Base-by-base conservation (phyloP, 2,113 vertebrate genomes). In the Anoura caudifer region DNA sequence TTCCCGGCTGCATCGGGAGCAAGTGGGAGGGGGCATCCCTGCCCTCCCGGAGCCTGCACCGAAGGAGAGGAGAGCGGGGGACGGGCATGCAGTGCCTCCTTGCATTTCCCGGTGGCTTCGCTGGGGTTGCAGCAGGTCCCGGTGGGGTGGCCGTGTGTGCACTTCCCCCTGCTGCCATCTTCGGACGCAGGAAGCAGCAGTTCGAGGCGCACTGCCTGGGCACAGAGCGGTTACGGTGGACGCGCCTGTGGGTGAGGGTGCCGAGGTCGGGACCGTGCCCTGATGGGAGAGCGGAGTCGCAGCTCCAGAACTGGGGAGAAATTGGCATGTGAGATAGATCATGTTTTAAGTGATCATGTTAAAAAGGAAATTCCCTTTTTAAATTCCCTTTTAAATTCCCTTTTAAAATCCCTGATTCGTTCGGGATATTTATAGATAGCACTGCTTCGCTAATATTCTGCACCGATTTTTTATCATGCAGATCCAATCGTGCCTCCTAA, bases 251-350 rank as follows among this genome's bases (percentile, higher is more conserved):
- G 26, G 2, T 47, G 56, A 36, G 31, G 47, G 10, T 72, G 36
- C 33, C 0, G 2, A 0, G 43, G 1, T 31, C 20, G 43, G 45
- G 14, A 4, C 16, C 36, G 0, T 15, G 9, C 31, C 2, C 0
- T 56, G 69, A 43, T 28, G 26, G 80, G 43, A 84, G 70, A 38
- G 26, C 61, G 11, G 6, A 50, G 11, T 4, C 50, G 54, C 28
- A 63, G 2, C 54, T 81, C 15, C 22, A 63, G 56, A 76, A 47
- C 79, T 28, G n/a, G n/a, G 28, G 43, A 11, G 79, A 63, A 13
- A 15, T 54, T 24, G 41, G 16, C 38, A 4, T 38, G 22, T 41
- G 33, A 67, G 45, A 10, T 50, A n/a, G 56, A 43, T 63, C 28
- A 41, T 14, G 31, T 87, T 80, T 38, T 45, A 85, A 81, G 33